phyloP scores from a whole-genome alignment of 2,888 invertebrate species.

The Agrenia bidenticulata region DNA sequence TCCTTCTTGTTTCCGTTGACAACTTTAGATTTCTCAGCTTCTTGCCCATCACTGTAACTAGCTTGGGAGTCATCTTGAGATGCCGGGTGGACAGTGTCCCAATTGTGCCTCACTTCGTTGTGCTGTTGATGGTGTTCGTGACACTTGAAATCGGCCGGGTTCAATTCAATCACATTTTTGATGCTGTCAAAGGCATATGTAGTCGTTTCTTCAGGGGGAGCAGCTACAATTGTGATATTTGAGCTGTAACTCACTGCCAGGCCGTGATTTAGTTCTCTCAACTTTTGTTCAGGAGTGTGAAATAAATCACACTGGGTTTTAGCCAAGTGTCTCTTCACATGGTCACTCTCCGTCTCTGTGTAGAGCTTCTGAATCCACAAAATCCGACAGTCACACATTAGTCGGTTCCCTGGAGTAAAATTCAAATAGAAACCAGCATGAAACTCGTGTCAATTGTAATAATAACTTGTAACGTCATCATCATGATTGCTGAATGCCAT shows the following conservation, averaged over 20 bases:
- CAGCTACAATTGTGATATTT: constrained; percentile 36
- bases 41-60: constrained; percentile 14
- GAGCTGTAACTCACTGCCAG: constrained; percentile 5
- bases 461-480: no score
- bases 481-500: no score
- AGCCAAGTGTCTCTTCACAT: constrained; percentile 36
- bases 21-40: neutral
- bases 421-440: neutral
- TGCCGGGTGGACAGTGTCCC: neutral
- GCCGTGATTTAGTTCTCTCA: constrained; percentile 5
- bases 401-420: constrained; percentile 69
- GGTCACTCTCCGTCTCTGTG: constrained; percentile 65
- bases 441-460: neutral
- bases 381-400: constrained; percentile 79
- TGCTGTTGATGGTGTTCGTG: constrained; percentile 7
- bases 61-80: constrained; percentile 1
- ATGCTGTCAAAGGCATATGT: constrained; percentile 43
- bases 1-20: constrained; percentile 15
- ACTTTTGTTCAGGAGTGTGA: constrained; percentile 5
- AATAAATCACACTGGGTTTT: constrained; percentile 39
- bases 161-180: constrained; percentile 35
- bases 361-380: constrained; percentile 75
- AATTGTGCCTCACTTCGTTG: no score
- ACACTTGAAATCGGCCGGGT: constrained; percentile 44
- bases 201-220: constrained; percentile 43